These are phyloP conservation scores for Oscheius sp. DNA, from an alignment of 2,888 invertebrate genomes.

Conservation along the genomic window DNA sequence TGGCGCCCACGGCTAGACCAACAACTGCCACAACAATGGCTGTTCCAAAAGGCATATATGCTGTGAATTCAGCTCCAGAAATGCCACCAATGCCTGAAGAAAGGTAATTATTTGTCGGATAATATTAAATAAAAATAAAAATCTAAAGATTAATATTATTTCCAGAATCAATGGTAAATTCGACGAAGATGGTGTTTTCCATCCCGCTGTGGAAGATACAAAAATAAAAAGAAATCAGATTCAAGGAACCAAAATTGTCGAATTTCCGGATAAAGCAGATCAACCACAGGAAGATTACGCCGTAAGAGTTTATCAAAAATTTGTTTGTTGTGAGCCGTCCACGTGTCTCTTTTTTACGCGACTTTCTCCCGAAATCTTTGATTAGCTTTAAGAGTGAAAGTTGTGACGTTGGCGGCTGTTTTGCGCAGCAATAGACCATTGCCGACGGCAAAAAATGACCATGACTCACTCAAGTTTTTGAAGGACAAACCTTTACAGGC, in stretches of 20 bases:
- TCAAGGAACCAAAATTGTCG: constrained; percentile 22
- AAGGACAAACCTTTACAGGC: neutral
- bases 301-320: too few relatives aligned
- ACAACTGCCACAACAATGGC: constrained; percentile 15
- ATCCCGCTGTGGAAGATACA: constrained; percentile 22
- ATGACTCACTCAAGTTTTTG: neutral
- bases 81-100: constrained; percentile 32
- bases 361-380: too few relatives aligned
- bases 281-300: constrained; percentile 13
- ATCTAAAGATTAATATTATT: too few relatives aligned
- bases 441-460: constrained; percentile 11
- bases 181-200: constrained; percentile 29
- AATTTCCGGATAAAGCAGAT: constrained; percentile 9
- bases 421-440: neutral
- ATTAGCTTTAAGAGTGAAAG: too few relatives aligned
- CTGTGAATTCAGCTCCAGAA: constrained; percentile 23
- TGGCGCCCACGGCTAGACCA: constrained; percentile 21
- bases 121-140: too few relatives aligned
- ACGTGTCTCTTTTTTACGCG: too few relatives aligned
- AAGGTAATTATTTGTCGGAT: neutral
- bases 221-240: constrained; percentile 22
- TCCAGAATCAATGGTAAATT: constrained; percentile 21
- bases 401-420: neutral
- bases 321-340: too few relatives aligned
- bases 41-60: constrained; percentile 13